Conservation (phyloP, 2,113 vertebrate genomes). For the Psittacula cyanocephala region DNA sequence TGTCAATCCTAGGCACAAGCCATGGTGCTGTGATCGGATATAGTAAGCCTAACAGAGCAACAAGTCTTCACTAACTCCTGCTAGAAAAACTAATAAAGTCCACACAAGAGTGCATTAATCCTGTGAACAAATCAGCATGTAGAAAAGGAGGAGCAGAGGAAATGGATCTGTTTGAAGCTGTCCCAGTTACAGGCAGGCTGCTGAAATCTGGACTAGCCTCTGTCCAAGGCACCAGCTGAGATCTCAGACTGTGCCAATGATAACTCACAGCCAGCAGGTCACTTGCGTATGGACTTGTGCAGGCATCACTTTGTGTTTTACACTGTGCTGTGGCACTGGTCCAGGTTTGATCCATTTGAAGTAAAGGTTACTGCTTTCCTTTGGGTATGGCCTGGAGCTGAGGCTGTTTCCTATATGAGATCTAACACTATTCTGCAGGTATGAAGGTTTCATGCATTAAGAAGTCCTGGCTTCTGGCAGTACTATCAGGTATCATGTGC, state of each 20-base stretch:
- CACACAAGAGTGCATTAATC: background rate
- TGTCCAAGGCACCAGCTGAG: background rate
- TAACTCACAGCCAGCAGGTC: background rate
- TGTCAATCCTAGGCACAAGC: background rate
- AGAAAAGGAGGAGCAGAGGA: background rate
- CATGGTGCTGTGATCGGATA: fast-evolving
- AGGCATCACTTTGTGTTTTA: background rate
- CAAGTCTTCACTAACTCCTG: background rate
- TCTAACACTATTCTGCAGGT: background rate
- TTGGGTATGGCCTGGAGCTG: background rate
- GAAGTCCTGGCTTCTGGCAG: background rate
- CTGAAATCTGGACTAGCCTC: background rate
- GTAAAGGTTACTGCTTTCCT: background rate
- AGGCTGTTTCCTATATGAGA: background rate
- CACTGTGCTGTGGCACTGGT: background rate
- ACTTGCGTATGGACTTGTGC: background rate
- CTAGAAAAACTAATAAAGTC: background rate
- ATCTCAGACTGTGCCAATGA: background rate
- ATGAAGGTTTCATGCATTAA: background rate
- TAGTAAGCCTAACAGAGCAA: background rate
- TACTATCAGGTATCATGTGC: background rate
- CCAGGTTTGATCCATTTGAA: background rate
- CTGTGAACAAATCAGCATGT: background rate
- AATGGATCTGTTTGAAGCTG: background rate
- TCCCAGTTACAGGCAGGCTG: background rate